A percentile compares a stretch with the other conserved stretches of the same genome.
Conservation (phyloP, 2,797 vertebrate genomes). For the Echeneis naucrates region DNA sequence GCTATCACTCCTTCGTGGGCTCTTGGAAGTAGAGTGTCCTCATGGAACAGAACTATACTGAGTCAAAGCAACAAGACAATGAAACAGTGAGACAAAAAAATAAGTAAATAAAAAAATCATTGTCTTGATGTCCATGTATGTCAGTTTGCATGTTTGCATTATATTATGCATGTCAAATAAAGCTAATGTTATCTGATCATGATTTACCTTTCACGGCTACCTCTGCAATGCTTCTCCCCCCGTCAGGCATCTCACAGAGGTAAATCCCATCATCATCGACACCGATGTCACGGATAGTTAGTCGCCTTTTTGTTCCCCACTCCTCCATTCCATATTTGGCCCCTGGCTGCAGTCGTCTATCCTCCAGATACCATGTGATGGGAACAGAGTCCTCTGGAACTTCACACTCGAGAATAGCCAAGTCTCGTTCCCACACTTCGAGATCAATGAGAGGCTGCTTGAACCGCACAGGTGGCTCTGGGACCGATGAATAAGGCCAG, state of each 20-base stretch:
- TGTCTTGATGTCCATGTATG: too few species aligned
- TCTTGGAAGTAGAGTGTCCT: too few species aligned
- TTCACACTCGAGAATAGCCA: slow-evolving; percentile 95
- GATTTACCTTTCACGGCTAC: slow-evolving; percentile 94
- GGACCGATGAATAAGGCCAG: slow-evolving; percentile 26
- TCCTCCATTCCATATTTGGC: slow-evolving; percentile 97
- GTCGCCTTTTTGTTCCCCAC: slow-evolving; percentile 90
- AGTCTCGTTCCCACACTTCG: slow-evolving; percentile 92
- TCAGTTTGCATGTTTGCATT: neutral
- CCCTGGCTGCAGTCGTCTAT: slow-evolving; percentile 93
- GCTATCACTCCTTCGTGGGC: neutral
- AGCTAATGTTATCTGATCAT: neutral
- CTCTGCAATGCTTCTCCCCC: slow-evolving; percentile 94
- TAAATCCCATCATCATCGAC: slow-evolving; percentile 97
- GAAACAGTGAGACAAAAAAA: too few species aligned
- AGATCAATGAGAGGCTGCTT: slow-evolving; percentile 93
- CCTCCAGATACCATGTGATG: slow-evolving; percentile 97
- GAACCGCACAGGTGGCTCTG: slow-evolving; percentile 94
- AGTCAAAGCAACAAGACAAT: slow-evolving; percentile 2
- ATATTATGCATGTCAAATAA: neutral
- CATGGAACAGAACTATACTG: too few species aligned
- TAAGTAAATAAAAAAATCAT: too few species aligned
- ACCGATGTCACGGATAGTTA: slow-evolving; percentile 93
- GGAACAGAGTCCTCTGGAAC: slow-evolving; percentile 94
- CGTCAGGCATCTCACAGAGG: slow-evolving; percentile 97